A percentile compares a stretch with the other conserved stretches of the same genome.
Conservation (phyloP, 2,888 invertebrate genomes). For the Lasiommata megera region DNA sequence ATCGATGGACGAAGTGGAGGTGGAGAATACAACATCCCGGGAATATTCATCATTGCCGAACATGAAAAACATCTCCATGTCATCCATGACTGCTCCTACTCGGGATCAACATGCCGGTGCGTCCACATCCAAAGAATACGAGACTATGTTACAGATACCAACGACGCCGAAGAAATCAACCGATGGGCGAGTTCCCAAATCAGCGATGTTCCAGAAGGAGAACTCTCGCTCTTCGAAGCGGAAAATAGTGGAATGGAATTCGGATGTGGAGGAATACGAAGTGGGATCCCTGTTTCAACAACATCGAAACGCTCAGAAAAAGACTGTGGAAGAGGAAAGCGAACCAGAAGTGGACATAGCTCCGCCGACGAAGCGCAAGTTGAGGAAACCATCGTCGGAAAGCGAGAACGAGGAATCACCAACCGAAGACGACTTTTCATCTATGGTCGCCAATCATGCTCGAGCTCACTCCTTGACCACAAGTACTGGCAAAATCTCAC, state of each 20-base stretch:
- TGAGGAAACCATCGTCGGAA: neutral
- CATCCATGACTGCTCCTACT: constrained; percentile 28
- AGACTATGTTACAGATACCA: neutral
- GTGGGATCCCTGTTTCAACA: neutral
- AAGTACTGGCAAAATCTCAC: neutral
- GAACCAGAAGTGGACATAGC: neutral
- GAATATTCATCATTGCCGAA: constrained; percentile 22
- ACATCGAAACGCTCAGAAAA: neutral
- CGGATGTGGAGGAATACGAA: neutral
- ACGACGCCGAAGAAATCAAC: neutral
- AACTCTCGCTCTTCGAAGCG: neutral
- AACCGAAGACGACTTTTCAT: constrained; percentile 3
- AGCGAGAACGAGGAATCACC: neutral
- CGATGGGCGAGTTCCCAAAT: neutral
- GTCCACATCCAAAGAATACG: constrained; percentile 10
- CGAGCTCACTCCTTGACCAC: constrained; percentile 10
- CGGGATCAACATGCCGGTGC: constrained; percentile 21
- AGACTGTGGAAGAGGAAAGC: neutral
- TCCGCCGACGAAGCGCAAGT: neutral
- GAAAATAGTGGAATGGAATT: neutral
- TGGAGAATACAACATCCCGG: neutral
- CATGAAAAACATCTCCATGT: constrained; percentile 26
- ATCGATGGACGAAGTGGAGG: neutral
- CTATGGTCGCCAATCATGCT: constrained; percentile 19
- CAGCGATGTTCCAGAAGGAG: neutral